These are phyloP conservation scores for Drosophila grimshawi DNA, from an alignment of 1,140 invertebrate genomes.

Conservation along the genomic window DNA sequence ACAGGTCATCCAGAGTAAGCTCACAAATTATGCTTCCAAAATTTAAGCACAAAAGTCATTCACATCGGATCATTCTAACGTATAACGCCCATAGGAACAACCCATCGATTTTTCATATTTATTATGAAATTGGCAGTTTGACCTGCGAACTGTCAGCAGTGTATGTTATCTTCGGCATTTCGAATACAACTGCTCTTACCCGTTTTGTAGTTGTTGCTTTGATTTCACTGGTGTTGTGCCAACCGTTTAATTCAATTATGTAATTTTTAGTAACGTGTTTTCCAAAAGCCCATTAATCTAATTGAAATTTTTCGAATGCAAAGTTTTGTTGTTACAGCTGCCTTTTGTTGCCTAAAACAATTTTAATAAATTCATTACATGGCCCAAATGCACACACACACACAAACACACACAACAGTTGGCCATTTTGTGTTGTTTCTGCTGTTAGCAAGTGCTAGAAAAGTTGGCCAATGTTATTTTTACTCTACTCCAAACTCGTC, in stretches of 20 bases:
- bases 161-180: too few relatives aligned
- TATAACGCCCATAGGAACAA: too few relatives aligned
- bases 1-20: too few relatives aligned
- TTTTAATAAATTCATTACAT: constrained; percentile 34
- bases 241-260: constrained; percentile 59
- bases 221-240: constrained; percentile 8
- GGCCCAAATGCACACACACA: background rate
- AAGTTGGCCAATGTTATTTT: constrained; percentile 59
- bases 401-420: background rate
- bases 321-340: constrained; percentile 41
- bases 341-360: background rate
- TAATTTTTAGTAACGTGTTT: constrained; percentile 38
- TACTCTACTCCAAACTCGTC: constrained; percentile 9
- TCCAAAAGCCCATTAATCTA: constrained; percentile 66
- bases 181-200: too few relatives aligned
- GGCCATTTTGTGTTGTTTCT: constrained; percentile 16
- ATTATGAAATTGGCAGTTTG: too few relatives aligned
- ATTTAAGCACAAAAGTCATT: too few relatives aligned
- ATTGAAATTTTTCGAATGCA: constrained; percentile 43
- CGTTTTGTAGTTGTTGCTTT: too few relatives aligned
- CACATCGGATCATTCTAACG: too few relatives aligned
- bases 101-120: too few relatives aligned
- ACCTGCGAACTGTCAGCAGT: too few relatives aligned
- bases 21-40: too few relatives aligned
- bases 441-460: constrained; percentile 25